phyloP scores from a whole-genome alignment of 2,888 invertebrate genomes.

The Drosophila suboccidentalis region DNA sequence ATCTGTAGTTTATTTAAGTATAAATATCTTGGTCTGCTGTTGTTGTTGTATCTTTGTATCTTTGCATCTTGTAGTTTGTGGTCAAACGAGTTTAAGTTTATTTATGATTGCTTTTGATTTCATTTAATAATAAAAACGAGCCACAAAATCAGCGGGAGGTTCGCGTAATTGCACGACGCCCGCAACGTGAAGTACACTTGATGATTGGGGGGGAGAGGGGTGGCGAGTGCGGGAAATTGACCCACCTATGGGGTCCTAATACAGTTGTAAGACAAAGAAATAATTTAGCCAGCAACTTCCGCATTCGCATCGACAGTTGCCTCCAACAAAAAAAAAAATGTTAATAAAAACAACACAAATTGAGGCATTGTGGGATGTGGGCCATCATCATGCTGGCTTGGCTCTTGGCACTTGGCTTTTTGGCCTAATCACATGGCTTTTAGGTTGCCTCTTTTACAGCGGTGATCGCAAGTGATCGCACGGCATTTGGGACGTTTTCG shows the following conservation, averaged over 20 bases:
- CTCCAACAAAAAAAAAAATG: constrained; percentile 13
- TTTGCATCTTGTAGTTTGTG: constrained; percentile 54
- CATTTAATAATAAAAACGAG: constrained; percentile 65
- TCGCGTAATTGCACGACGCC: constrained; percentile 72
- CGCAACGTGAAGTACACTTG: constrained; percentile 46
- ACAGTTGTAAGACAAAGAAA: constrained; percentile 78
- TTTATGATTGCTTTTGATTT: constrained; percentile 81
- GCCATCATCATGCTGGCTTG: constrained; percentile 27
- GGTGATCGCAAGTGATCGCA: constrained; percentile 42
- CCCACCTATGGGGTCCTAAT: constrained; percentile 62
- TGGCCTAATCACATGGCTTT: constrained; percentile 54
- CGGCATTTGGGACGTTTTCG: constrained; percentile 45
- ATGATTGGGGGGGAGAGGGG: not conserved
- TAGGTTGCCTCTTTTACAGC: constrained; percentile 20
- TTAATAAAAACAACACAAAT: constrained; percentile 8
- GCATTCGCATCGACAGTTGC: constrained; percentile 41
- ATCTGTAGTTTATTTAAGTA: constrained; percentile 69
- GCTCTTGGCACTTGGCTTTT: constrained; percentile 11
- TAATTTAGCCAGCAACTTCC: constrained; percentile 54
- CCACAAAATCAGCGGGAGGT: constrained; percentile 75
- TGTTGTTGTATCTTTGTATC: constrained; percentile 42
- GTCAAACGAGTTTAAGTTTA: constrained; percentile 79
- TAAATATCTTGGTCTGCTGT: constrained; percentile 41
- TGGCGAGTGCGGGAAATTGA: constrained; percentile 15
- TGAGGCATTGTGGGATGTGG: constrained; percentile 34